phyloP scores from a whole-genome alignment of 2,888 invertebrate genomes.

The Orchesellides sinensis region DNA sequence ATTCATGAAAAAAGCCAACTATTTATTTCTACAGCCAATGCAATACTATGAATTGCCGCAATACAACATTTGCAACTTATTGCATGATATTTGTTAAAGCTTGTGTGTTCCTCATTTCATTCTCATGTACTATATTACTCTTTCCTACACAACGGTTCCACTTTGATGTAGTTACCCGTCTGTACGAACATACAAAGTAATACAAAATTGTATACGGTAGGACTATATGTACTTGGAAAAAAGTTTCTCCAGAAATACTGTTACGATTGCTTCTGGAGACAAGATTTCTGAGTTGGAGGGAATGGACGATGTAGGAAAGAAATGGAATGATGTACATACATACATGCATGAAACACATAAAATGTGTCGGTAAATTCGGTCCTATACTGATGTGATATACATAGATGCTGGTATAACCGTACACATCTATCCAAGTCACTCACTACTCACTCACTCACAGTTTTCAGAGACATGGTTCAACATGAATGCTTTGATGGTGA shows the following conservation, averaged over 20 bases:
- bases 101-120: constrained; percentile 32
- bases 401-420: neutral
- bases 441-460: constrained; percentile 53
- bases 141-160: neutral
- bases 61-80: constrained; percentile 67
- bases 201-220: neutral
- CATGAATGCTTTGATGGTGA: constrained; percentile 66
- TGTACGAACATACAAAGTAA: neutral
- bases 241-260: constrained; percentile 4
- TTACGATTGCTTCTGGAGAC: constrained; percentile 23
- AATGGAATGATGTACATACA: constrained; percentile 27
- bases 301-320: constrained; percentile 30
- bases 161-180: neutral
- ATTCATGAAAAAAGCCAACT: constrained; percentile 62
- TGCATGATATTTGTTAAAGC: constrained; percentile 56
- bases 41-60: constrained; percentile 62
- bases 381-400: constrained; percentile 30
- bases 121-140: neutral
- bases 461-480: constrained; percentile 55
- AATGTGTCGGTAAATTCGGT: constrained; percentile 4
- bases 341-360: constrained; percentile 17
- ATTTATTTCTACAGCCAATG: constrained; percentile 58
- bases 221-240: neutral
- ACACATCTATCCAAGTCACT: constrained; percentile 52
- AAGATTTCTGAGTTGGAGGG: constrained; percentile 16